A percentile compares a stretch with the other conserved stretches of the same genome.
phyloP scores from a whole-genome alignment of 2,888 invertebrate species.

The Rhopalosiphum nymphaeae region DNA sequence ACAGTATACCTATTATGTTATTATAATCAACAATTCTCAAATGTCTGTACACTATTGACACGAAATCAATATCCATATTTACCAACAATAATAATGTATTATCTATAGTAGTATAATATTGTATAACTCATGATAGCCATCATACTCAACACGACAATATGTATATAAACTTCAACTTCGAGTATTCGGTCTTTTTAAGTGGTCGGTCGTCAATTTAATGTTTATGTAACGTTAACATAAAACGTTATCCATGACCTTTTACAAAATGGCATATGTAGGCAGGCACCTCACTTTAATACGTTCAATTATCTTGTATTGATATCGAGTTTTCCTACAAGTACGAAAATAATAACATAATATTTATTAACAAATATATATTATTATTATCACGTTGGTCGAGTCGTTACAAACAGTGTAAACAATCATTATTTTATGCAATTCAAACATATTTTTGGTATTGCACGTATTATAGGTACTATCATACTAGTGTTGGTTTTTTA shows the following conservation, averaged over 20 bases:
- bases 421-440: not conserved
- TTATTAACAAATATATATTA: not conserved
- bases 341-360: not conserved
- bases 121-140: not conserved
- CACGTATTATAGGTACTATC: not conserved
- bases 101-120: not conserved
- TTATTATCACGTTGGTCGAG: not conserved
- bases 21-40: not conserved
- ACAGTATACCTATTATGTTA: not conserved
- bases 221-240: not conserved
- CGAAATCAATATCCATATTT: not conserved
- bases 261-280: not conserved
- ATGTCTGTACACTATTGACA: not conserved
- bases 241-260: not conserved
- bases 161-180: not conserved
- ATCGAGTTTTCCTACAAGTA: not conserved
- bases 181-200: not conserved
- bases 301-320: not conserved
- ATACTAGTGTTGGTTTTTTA: not conserved
- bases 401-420: not conserved
- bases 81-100: not conserved
- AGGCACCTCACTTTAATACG: not conserved
- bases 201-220: not conserved
- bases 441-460: not conserved
- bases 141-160: not conserved